These are phyloP conservation scores for Plebejus argus DNA, from an alignment of 2,888 invertebrate species.

Conservation along the genomic window DNA sequence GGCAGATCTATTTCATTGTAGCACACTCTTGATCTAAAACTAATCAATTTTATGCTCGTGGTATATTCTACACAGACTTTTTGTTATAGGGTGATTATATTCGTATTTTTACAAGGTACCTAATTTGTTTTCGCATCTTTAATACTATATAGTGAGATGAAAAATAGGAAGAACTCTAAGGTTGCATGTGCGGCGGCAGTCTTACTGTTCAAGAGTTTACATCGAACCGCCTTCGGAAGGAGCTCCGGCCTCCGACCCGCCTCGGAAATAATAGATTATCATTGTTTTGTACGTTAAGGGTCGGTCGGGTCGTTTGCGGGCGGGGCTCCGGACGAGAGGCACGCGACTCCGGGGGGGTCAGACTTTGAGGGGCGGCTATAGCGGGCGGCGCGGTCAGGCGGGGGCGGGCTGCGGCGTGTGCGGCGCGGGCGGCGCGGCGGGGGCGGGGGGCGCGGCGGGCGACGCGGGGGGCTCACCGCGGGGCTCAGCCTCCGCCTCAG, in stretches of 20 bases:
- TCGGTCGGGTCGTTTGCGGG: neutral
- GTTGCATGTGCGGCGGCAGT: conserved; percentile 28
- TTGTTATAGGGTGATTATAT: conserved; percentile 5
- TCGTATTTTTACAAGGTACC: conserved; percentile 2
- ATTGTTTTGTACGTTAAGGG: neutral
- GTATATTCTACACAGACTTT: neutral
- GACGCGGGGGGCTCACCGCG: conserved; percentile 38
- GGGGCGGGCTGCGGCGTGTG: conserved; percentile 46
- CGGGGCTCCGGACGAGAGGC: conserved; percentile 1
- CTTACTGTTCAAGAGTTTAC: conserved; percentile 18
- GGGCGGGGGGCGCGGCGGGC: conserved; percentile 36
- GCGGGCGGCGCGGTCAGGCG: conserved; percentile 40
- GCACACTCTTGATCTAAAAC: conserved; percentile 5
- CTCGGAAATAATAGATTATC: neutral
- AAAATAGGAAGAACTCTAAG: conserved; percentile 29
- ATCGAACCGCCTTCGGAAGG: neutral
- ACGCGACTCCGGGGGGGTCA: conserved; percentile 1
- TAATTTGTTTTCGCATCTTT: conserved; percentile 3
- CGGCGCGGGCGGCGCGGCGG: conserved; percentile 49
- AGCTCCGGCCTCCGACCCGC: neutral
- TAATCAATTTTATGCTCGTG: neutral
- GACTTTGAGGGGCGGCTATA: conserved; percentile 30
- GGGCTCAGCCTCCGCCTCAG: conserved; percentile 45
- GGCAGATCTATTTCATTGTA: conserved; percentile 10
- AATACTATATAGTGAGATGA: conserved; percentile 25